Evolutionary conservation across 1,140 invertebrate genomes (phyloP), one percentile per base, ranked within the genome.

Genomic region (Calliphora vicina): DNA sequence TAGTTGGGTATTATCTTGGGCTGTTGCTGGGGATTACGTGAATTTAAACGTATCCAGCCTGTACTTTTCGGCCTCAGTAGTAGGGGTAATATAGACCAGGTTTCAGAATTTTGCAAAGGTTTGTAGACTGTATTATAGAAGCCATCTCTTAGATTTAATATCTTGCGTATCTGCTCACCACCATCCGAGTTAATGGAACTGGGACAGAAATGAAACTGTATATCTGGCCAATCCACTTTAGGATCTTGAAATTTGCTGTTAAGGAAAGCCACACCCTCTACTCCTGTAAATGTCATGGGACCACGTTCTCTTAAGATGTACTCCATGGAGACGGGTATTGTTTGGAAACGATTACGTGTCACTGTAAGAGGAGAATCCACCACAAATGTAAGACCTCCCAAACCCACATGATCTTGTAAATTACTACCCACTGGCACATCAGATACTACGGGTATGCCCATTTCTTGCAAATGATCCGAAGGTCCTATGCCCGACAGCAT

Each of bases 1-100:
- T 98, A 98, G 86, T 97, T 97, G 0, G 98, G 97, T 89, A 97
- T 95, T n/a, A 99, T 96, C 4, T 95, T 93, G 0, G 97, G 97
- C 86, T 95, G 93, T 1, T 95, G 93, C 12, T 94, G 92, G 0
- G 97, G 97, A 91, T 99, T 95, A 29, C 91, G 92, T 43, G 93
- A 96, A 83, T 93, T 94, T 0, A 98, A 87, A n/a, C 94, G 92
- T 6, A 98, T 91, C 93, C 94, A 94, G 0, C 97, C 97, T 0
- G 93, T 93, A 87, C 97, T 97, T 87, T 94, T 95, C 0, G 97
- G 97, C 5, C 97, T 92, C 42, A 98, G 88, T 1, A 97, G 87
- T 1, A 97, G 88, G 0, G 96, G 96, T 15, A 97, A 89, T 83
- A 97, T 95, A 0, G 95, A 95, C 95, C 96, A 97, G 0, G 95